Percentiles rank a stretch among this genome's conserved stretches.
phyloP scores from a whole-genome alignment of 2,888 invertebrate genomes.

The Buathra laborator region DNA sequence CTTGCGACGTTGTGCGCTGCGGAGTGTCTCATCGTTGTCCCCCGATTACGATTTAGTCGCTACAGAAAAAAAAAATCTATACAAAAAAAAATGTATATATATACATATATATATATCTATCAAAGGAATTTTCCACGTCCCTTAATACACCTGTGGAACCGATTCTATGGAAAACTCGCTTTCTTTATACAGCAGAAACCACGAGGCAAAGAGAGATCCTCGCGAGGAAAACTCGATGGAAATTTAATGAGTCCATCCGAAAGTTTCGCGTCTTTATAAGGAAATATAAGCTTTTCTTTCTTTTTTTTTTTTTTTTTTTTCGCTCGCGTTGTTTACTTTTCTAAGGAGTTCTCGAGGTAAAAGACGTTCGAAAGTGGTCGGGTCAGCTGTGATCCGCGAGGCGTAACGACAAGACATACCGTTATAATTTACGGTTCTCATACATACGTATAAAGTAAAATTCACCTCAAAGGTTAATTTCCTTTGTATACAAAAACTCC shows the following conservation, averaged over 20 bases:
- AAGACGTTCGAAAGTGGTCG: slow-evolving; percentile 64
- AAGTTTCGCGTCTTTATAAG: slow-evolving; percentile 48
- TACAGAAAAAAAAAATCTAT: neutral
- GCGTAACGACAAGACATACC: slow-evolving; percentile 70
- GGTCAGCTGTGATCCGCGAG: slow-evolving; percentile 60
- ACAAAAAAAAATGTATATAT: slow-evolving; percentile 8
- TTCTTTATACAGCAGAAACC: slow-evolving; percentile 25
- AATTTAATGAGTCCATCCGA: slow-evolving; percentile 57
- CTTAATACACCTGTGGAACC: slow-evolving; percentile 10
- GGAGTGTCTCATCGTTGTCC: slow-evolving; percentile 33
- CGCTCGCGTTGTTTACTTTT: slow-evolving; percentile 55
- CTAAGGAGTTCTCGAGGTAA: slow-evolving; percentile 13
- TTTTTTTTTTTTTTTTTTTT: slow-evolving; percentile 33
- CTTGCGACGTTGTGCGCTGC: slow-evolving; percentile 53
- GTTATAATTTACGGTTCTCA: slow-evolving; percentile 72
- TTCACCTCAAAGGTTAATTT: slow-evolving; percentile 15
- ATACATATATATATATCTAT: neutral
- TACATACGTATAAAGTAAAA: slow-evolving; percentile 5
- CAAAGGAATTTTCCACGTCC: slow-evolving; percentile 24
- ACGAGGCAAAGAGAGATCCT: slow-evolving; percentile 33
- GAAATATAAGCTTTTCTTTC: slow-evolving; percentile 20
- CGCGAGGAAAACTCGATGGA: slow-evolving; percentile 41
- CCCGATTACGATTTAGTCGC: slow-evolving; percentile 42
- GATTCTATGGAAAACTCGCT: slow-evolving; percentile 25
- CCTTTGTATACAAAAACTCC: slow-evolving; percentile 43